A percentile compares a stretch with the other conserved stretches of the same genome.
Conservation (phyloP, 2,888 invertebrate species). For the Drosophila bunnanda region DNA sequence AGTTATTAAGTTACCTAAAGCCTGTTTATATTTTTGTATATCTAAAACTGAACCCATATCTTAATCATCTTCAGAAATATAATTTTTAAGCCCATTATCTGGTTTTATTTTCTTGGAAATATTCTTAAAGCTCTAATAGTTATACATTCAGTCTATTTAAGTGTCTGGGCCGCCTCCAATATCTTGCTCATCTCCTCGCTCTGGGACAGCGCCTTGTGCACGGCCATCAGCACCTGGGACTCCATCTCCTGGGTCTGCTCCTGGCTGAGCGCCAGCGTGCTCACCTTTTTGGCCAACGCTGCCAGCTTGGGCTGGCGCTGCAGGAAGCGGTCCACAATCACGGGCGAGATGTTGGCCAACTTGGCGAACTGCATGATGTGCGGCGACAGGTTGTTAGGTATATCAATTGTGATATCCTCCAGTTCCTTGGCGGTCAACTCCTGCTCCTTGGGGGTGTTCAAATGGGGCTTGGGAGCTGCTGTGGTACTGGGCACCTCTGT, state of each 20-base stretch:
- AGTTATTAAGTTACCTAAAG: too few relatives aligned
- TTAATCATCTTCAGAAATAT: not conserved
- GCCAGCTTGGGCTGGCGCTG: conserved; percentile 76
- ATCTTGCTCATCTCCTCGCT: conserved; percentile 67
- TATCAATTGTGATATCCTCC: not conserved
- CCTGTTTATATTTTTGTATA: not conserved
- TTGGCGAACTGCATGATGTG: conserved; percentile 68
- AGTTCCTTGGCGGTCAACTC: conserved; percentile 2
- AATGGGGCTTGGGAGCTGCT: conserved; percentile 48
- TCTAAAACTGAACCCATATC: not conserved
- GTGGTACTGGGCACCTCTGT: conserved; percentile 17
- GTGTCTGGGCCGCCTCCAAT: conserved; percentile 61
- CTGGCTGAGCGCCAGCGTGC: conserved; percentile 68
- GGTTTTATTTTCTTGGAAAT: conserved; percentile 33
- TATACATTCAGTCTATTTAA: conserved; percentile 56
- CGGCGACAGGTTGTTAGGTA: conserved; percentile 46
- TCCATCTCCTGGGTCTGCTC: conserved; percentile 67
- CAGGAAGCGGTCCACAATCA: conserved; percentile 65
- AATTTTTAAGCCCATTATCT: not conserved
- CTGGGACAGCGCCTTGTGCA: conserved; percentile 71
- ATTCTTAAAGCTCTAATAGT: conserved; percentile 21
- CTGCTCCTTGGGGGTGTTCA: conserved; percentile 69
- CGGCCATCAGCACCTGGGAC: conserved; percentile 67
- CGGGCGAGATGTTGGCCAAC: conserved; percentile 63
- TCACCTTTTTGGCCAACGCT: conserved; percentile 70